These are phyloP conservation scores for Schlechtendalia chinensis DNA, from an alignment of 1,140 invertebrate genomes.

Conservation along the genomic window DNA sequence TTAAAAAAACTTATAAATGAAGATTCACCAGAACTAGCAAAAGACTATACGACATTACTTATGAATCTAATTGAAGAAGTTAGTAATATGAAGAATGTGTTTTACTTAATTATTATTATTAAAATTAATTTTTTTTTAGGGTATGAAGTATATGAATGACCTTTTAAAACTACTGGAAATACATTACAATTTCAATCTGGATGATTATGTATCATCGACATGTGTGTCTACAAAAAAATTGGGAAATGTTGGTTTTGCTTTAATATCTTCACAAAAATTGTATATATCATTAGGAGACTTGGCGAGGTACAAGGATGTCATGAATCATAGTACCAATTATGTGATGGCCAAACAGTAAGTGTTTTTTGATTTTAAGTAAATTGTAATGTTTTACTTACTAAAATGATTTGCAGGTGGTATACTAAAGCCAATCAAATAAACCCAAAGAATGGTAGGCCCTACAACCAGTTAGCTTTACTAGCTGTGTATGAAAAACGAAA, in stretches of 20 bases:
- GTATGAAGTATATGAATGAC: slow-evolving; percentile 74
- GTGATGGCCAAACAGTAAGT: slow-evolving; percentile 75
- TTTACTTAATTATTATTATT: background rate
- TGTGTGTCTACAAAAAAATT: slow-evolving; percentile 62
- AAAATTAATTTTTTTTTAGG: slow-evolving; percentile 56
- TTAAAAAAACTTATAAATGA: slow-evolving; percentile 66
- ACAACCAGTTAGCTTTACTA: slow-evolving; percentile 91
- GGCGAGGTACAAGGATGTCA: slow-evolving; percentile 82
- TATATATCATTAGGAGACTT: slow-evolving; percentile 88
- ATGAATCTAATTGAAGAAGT: slow-evolving; percentile 47
- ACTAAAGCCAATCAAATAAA: slow-evolving; percentile 89
- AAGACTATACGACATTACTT: slow-evolving; percentile 22
- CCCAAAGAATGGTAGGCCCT: slow-evolving; percentile 91
- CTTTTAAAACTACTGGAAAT: slow-evolving; percentile 72
- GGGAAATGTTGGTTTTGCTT: slow-evolving; percentile 70
- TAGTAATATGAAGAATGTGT: background rate
- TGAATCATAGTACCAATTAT: slow-evolving; percentile 80
- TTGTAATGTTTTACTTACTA: slow-evolving; percentile 31
- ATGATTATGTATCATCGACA: slow-evolving; percentile 60
- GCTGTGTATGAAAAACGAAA: slow-evolving; percentile 86
- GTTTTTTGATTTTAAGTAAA: slow-evolving; percentile 52
- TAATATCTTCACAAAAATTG: slow-evolving; percentile 82
- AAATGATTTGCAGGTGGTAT: slow-evolving; percentile 69
- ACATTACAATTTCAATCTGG: slow-evolving; percentile 72
- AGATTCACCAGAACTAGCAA: slow-evolving; percentile 54